Percentiles rank a stretch among this genome's conserved stretches.
phyloP scores from a whole-genome alignment of 2,113 vertebrate genomes.

The Passer domesticus region DNA sequence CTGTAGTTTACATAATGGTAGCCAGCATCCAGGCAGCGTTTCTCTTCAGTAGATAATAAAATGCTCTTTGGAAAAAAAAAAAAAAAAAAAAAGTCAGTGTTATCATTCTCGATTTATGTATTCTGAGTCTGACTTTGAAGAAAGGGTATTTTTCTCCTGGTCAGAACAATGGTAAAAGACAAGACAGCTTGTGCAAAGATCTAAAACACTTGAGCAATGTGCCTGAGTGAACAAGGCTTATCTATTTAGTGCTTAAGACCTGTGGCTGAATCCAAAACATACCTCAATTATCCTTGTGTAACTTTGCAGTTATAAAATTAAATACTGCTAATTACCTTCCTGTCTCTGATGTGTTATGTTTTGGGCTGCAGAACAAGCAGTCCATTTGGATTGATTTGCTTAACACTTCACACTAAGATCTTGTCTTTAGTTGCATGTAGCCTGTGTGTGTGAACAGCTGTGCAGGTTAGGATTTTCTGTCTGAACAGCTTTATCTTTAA shows the following conservation, averaged over 20 bases:
- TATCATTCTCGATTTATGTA: neutral
- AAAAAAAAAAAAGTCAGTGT: neutral
- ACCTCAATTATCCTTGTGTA: neutral
- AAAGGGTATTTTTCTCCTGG: neutral
- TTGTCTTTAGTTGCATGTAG: neutral
- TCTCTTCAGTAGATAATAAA: neutral
- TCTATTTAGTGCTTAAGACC: neutral
- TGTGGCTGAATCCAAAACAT: neutral
- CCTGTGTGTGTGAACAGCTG: neutral
- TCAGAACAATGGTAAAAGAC: neutral
- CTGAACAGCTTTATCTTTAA: neutral
- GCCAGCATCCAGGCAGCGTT: neutral
- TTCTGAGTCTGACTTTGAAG: neutral
- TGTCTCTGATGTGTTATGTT: neutral
- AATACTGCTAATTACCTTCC: neutral
- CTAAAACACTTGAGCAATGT: neutral
- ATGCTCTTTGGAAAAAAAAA: neutral
- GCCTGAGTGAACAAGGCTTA: neutral
- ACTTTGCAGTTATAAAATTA: neutral
- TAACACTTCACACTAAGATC: neutral
- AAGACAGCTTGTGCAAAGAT: neutral
- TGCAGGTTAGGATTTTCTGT: neutral
- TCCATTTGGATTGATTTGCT: neutral
- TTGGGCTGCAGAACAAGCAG: neutral
- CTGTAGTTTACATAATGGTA: neutral